phyloP scores from a whole-genome alignment of 2,113 vertebrate genomes.

The Aptenodytes forsteri region DNA sequence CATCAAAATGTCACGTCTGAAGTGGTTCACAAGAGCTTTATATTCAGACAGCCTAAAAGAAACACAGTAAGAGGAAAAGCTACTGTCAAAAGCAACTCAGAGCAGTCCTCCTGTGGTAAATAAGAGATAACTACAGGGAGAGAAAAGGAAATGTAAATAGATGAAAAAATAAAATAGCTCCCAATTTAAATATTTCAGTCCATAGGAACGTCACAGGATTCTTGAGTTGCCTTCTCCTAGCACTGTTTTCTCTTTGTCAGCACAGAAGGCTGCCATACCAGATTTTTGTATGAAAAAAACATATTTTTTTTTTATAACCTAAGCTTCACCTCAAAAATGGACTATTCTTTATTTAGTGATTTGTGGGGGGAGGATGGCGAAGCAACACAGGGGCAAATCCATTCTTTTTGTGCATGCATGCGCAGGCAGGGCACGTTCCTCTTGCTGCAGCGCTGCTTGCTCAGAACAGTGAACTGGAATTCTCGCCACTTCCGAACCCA shows the following conservation, averaged over 20 bases:
- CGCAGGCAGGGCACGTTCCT: neutral
- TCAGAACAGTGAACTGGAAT: neutral
- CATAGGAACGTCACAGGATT: neutral
- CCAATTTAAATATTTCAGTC: neutral
- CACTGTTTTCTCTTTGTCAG: neutral
- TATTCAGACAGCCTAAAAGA: neutral
- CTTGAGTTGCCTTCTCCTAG: neutral
- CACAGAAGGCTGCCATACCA: neutral
- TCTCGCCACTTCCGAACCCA: constrained; percentile 15
- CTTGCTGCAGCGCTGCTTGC: neutral
- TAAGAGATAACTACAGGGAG: neutral
- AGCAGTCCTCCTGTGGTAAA: neutral
- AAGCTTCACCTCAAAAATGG: neutral
- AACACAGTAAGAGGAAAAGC: neutral
- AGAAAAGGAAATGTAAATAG: neutral
- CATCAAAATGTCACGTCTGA: neutral
- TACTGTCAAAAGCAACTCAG: neutral
- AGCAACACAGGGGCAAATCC: neutral
- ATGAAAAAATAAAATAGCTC: neutral
- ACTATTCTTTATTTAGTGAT: neutral
- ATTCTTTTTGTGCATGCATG: neutral
- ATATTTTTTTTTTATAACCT: neutral
- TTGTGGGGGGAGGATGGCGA: neutral
- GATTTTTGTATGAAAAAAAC: neutral
- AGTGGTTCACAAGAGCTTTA: neutral